Evolutionary conservation across 2,797 vertebrate genomes (phyloP).

Genomic region (Phalanger gymnotis): DNA sequence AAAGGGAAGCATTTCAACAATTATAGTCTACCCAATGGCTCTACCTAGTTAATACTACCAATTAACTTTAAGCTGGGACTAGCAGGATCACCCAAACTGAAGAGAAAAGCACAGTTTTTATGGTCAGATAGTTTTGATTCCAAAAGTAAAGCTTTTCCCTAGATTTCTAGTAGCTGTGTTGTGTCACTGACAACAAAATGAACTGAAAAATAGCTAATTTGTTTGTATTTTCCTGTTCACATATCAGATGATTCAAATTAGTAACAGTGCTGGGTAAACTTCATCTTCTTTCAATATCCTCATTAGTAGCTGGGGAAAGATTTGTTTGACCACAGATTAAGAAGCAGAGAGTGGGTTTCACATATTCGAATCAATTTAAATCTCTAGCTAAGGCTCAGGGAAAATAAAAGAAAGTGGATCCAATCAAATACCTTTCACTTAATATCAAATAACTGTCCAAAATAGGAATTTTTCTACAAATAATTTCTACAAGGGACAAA

Average conservation of each 20-base stretch:
- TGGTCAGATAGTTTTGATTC: constrained; percentile 1
- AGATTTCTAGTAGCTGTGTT: background rate
- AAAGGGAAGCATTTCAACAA: constrained; percentile 17
- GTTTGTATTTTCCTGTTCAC: constrained; percentile 4
- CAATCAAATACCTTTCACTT: constrained; percentile 1
- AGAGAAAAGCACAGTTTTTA: background rate
- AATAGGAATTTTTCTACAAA: constrained; percentile 8
- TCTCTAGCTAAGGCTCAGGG: constrained; percentile 9
- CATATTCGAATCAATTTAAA: constrained; percentile 40
- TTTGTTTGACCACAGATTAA: background rate
- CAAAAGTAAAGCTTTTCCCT: background rate
- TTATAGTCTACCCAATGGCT: background rate
- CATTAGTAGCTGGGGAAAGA: constrained; percentile 49
- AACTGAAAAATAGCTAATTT: background rate
- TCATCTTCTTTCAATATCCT: constrained; percentile 41
- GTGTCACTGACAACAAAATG: background rate
- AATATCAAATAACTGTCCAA: constrained; percentile 9
- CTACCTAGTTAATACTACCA: background rate
- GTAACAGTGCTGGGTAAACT: constrained; percentile 18
- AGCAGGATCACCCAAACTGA: background rate
- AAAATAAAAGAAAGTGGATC: constrained; percentile 43
- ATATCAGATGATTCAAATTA: constrained; percentile 7
- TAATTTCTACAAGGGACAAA: constrained; percentile 42
- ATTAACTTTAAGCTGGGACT: background rate
- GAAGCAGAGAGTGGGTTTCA: background rate